phyloP scores from a whole-genome alignment of 2,888 invertebrate genomes.

The Parnassius apollo region DNA sequence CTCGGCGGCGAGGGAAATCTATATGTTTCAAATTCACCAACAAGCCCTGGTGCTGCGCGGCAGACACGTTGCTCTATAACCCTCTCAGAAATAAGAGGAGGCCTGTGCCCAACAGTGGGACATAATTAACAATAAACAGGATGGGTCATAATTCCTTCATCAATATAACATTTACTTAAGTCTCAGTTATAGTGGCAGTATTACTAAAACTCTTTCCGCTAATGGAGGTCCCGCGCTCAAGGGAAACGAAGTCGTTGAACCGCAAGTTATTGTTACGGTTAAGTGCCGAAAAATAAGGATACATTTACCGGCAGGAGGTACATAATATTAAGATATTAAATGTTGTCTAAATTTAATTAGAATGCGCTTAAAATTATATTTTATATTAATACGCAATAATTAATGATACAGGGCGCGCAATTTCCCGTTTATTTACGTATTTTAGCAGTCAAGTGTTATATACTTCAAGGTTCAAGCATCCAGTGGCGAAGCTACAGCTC shows the following conservation, averaged over 20 bases:
- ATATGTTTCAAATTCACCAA: too few relatives aligned
- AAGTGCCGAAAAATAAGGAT: slow-evolving; percentile 23
- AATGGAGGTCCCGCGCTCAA: slow-evolving; percentile 26
- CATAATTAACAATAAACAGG: too few relatives aligned
- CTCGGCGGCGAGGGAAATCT: too few relatives aligned
- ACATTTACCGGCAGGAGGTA: slow-evolving; percentile 6
- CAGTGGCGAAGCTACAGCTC: too few relatives aligned
- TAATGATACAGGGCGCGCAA: too few relatives aligned
- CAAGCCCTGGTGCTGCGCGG: too few relatives aligned
- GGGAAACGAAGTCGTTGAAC: slow-evolving; percentile 22
- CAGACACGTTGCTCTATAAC: too few relatives aligned
- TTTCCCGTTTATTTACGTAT: too few relatives aligned
- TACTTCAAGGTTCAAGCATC: too few relatives aligned
- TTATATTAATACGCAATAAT: neutral
- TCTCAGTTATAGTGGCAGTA: slow-evolving; percentile 5
- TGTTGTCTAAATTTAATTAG: neutral
- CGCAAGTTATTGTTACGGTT: slow-evolving; percentile 23
- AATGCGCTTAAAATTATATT: neutral
- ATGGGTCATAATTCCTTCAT: slow-evolving; percentile 24
- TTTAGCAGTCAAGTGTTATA: too few relatives aligned
- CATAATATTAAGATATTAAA: slow-evolving; percentile 1
- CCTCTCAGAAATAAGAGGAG: too few relatives aligned
- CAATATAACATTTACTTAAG: slow-evolving; percentile 21
- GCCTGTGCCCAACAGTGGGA: too few relatives aligned
- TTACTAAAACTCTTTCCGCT: slow-evolving; percentile 24